These are phyloP conservation scores for Aurelia sp. DNA, from an alignment of 30 jellyfish, hydroid and myxozoan species.

Conservation along the genomic window DNA sequence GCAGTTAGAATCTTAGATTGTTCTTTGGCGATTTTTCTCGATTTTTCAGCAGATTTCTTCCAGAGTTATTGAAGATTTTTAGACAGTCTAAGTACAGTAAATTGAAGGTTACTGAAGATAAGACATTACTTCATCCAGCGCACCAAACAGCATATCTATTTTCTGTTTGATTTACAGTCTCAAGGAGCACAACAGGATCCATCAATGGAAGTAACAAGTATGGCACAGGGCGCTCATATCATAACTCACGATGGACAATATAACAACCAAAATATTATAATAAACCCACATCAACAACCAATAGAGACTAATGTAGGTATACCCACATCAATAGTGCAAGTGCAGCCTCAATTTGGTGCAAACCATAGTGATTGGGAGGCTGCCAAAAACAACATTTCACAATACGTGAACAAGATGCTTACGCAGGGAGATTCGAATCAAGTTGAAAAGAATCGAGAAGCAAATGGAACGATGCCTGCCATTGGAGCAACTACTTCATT, in stretches of 20 bases:
- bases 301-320: not conserved
- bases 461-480: conserved; percentile 9
- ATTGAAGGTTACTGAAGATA: too few relatives aligned
- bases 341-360: conserved; percentile 34
- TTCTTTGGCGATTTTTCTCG: too few relatives aligned
- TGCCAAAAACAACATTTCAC: conserved; percentile 73
- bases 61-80: too few relatives aligned
- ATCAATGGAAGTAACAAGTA: not conserved
- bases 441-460: conserved; percentile 32
- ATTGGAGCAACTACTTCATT: not conserved
- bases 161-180: too few relatives aligned
- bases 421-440: conserved; percentile 21
- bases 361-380: conserved; percentile 44
- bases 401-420: conserved; percentile 50
- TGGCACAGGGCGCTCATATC: conserved; percentile 3
- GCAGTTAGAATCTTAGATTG: too few relatives aligned
- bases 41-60: too few relatives aligned
- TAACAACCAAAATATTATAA: conserved; percentile 5
- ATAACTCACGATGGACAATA: conserved; percentile 14
- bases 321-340: conserved; percentile 26
- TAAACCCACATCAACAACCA: conserved; percentile 2
- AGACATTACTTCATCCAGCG: too few relatives aligned
- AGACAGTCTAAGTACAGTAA: too few relatives aligned
- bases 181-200: too few relatives aligned
- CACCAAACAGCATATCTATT: too few relatives aligned